phyloP scores from a whole-genome alignment of 2,888 invertebrate genomes.

The Netelia melanura region DNA sequence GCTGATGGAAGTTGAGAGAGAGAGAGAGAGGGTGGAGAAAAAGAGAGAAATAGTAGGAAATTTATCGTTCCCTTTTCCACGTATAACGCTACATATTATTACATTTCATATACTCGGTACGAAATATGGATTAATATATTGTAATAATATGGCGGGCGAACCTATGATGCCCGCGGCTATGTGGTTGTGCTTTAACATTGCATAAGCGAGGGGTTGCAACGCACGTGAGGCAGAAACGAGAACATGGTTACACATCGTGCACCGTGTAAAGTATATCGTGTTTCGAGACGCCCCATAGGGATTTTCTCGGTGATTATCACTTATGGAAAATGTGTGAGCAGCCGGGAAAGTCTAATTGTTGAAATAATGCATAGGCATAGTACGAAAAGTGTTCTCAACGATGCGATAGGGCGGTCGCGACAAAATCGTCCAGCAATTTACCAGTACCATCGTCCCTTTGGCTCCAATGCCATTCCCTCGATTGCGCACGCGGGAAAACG shows the following conservation, averaged over 20 bases:
- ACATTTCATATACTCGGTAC: background rate
- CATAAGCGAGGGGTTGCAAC: conserved; percentile 36
- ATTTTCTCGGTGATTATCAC: conserved; percentile 56
- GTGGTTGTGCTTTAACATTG: conserved; percentile 31
- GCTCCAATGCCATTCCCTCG: too few species aligned
- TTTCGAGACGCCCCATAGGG: background rate
- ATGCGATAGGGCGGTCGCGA: background rate
- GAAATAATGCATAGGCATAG: conserved; percentile 13
- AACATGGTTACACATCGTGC: background rate
- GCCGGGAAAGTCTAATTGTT: background rate
- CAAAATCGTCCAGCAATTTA: too few species aligned
- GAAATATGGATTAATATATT: conserved; percentile 56
- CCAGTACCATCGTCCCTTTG: too few species aligned
- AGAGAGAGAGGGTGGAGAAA: conserved; percentile 5
- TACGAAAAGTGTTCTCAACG: conserved; percentile 11
- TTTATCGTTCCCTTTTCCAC: conserved; percentile 11
- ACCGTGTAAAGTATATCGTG: conserved; percentile 18
- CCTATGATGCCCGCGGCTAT: conserved; percentile 34
- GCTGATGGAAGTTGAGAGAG: conserved; percentile 1
- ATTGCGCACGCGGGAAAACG: too few species aligned
- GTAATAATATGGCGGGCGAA: conserved; percentile 8
- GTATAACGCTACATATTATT: background rate
- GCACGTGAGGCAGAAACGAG: background rate
- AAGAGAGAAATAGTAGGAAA: background rate
- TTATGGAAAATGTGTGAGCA: conserved; percentile 32